Evolutionary conservation across 2,888 invertebrate species (phyloP).

Genomic region (Strigamia crassipes): DNA sequence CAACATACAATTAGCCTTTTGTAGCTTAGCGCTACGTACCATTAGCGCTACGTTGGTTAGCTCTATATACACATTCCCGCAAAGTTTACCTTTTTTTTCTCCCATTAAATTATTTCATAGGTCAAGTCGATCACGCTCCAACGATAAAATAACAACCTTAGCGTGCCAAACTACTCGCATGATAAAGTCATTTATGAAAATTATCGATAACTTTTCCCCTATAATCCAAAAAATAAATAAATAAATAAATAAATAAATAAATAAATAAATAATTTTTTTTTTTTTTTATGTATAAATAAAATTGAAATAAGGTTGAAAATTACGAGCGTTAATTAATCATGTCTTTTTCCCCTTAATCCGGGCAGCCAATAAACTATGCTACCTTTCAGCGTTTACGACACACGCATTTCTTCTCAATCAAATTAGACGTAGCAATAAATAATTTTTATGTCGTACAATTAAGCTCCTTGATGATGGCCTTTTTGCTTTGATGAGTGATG

Average conservation of each 20-base stretch:
- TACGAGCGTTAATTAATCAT: slow-evolving; percentile 5
- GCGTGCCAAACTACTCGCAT: slow-evolving; percentile 2
- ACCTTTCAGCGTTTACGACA: slow-evolving; percentile 15
- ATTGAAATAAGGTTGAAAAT: neutral
- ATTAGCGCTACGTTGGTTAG: no score
- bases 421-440: slow-evolving; percentile 30
- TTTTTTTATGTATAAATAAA: no score
- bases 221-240: no score
- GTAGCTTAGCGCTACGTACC: no score
- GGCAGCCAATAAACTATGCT: slow-evolving; percentile 25
- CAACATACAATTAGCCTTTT: no score
- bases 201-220: no score
- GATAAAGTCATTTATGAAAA: neutral
- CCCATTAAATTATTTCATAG: no score
- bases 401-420: slow-evolving; percentile 29
- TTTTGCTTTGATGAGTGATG: slow-evolving; percentile 22
- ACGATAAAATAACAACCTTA: neutral
- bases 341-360: slow-evolving; percentile 8
- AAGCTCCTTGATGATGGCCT: slow-evolving; percentile 30
- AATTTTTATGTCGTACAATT: slow-evolving; percentile 26
- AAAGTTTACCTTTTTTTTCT: no score
- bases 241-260: no score
- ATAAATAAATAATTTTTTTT: no score
- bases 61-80: no score
- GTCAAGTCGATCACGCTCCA: neutral